These are phyloP conservation scores for Pocota personata DNA, from an alignment of 2,888 invertebrate genomes.

Conservation along the genomic window DNA sequence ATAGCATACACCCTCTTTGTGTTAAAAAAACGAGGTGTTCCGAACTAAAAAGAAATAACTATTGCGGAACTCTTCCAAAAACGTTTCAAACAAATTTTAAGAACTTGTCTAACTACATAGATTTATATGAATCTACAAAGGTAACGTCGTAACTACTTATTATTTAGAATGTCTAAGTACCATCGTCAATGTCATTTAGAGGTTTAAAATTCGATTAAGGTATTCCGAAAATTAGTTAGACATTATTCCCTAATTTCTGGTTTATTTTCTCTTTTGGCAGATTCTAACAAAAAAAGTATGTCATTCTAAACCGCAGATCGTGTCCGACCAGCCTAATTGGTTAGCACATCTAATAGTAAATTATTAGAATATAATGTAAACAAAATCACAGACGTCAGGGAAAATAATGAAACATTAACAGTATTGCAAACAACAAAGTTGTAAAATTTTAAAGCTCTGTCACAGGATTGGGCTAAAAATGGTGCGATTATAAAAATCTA, in stretches of 20 bases:
- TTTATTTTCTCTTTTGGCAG: not conserved
- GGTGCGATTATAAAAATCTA: not conserved
- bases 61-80: too few species aligned
- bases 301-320: constrained; percentile 5
- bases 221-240: not conserved
- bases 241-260: not conserved
- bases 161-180: too few species aligned
- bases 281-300: not conserved
- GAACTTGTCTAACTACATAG: too few species aligned
- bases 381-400: not conserved
- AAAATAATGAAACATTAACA: not conserved
- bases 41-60: too few species aligned
- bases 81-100: too few species aligned
- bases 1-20: too few species aligned
- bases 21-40: too few species aligned
- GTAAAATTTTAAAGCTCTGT: not conserved
- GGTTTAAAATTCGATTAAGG: not conserved
- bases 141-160: too few species aligned
- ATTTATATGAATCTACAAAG: too few species aligned
- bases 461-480: not conserved
- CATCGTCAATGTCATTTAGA: not conserved
- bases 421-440: constrained; percentile 3
- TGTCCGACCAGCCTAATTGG: not conserved
- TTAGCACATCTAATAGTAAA: not conserved
- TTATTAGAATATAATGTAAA: not conserved